Evolutionary conservation across 2,888 invertebrate species (phyloP), one percentile per base, ranked within the genome.

Genomic region (Oscheius sp.): DNA sequence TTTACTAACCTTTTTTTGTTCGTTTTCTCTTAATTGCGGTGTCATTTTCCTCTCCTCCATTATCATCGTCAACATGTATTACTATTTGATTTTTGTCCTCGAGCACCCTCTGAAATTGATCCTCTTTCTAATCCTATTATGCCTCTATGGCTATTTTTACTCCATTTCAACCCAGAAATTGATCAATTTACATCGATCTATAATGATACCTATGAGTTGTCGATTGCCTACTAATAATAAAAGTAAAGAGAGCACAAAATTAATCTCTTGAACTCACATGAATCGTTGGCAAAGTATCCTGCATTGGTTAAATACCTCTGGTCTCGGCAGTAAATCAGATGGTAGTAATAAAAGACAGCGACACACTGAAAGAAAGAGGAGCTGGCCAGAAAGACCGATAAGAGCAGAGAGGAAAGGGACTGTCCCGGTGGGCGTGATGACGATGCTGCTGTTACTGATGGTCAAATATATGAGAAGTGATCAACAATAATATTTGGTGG

Each of bases 261-360:
- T n/a, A n/a, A n/a, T n/a, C n/a, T n/a, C n/a, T n/a, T n/a, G n/a
- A 22, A 57, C 57, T 38, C 26, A 57, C 57, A 26, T 57, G 57
- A 41, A 57, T 44, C 28, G 59, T 44, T 28, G 59, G 59, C n/a
- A 59, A 14, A 20, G 44, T 14, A 14, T 59, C 59, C 44, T n/a
- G 32, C 54, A 54, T 54, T 33, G 33, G 32, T 26, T 41, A 26
- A 28, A 24, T 9, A 38, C n/a, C n/a, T n/a, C n/a, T n/a, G n/a
- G n/a, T n/a, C n/a, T 14, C 9, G 38, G 59, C 30, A 44, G 44
- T 59, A 59, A 59, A 59, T 59, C 59, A 59, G 59, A 44, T 59
- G 59, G 44, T 28, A 44, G 41, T 44, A 59, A 44, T 44, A 59
- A 59, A 56, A 56, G 56, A n/a, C n/a, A n/a, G n/a, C n/a, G n/a